Evolutionary conservation across 1,140 invertebrate genomes (phyloP), one percentile per base, ranked within the genome.

Genomic region (Globodera rostochiensis): DNA sequence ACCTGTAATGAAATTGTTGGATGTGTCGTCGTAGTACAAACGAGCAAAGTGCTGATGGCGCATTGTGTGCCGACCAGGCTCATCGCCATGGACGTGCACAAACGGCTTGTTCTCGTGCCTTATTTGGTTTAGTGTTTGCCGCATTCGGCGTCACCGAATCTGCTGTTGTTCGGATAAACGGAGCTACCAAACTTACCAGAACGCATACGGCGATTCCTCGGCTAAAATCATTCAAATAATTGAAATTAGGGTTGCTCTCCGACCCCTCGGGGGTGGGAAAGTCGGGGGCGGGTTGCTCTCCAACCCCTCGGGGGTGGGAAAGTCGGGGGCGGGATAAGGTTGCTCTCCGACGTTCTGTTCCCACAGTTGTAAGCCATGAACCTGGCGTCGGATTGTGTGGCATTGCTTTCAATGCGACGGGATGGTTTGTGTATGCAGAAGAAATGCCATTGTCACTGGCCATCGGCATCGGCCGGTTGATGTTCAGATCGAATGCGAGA

Each of bases 81-180:
- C 46, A 6, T 80, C 67, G 49, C 78, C 78, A 70, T 80, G 78
- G n/a, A 47, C 19, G 77, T 80, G 78, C 45, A 50, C 69, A 36
- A 77, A 77, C 6, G 78, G 78, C 15, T 77, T 80, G 36, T 80
- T 80, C 79, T 80, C 78, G n/a, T 80, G 25, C 76, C 76, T 73
- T 76, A 70, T 11, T 11, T 53, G 9, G 19, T 36, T 9, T 70
- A 76, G 36, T 53, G 36, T 73, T 76, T 76, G 70, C 2, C 25
- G 19, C 19, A 74, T 67, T 36, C 21, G 19, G 21, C 21, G 21
- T 74, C 25, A n/a, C 73, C n/a, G 21, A n/a, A 74, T 3, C 21
- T 36, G 36, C 36, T 3, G 36, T 36, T 36, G 36, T 36, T 36
- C 36, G 69, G 49, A 64, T 6, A 64, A 64, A 15, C 13, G 13